A percentile compares a stretch with the other conserved stretches of the same genome.
phyloP scores from a whole-genome alignment of 2,113 vertebrate genomes.

The Lates calcarifer region DNA sequence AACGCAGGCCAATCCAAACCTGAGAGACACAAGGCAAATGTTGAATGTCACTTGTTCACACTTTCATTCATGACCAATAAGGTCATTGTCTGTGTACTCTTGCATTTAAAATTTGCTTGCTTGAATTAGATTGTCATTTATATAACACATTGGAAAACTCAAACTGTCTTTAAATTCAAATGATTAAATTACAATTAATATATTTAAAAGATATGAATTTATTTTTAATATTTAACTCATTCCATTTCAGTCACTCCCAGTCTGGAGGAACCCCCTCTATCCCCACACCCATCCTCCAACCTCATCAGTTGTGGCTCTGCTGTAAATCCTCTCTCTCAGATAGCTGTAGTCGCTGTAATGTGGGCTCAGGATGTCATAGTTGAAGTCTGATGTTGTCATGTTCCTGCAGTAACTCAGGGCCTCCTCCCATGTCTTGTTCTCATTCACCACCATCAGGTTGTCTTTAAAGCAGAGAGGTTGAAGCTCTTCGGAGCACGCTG shows the following conservation, averaged over 20 bases:
- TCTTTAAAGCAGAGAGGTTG: not conserved
- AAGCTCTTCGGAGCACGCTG: not conserved
- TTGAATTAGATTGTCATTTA: not conserved
- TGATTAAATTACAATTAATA: too few relatives aligned
- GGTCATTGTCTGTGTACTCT: not conserved
- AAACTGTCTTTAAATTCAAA: too few relatives aligned
- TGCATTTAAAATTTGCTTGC: not conserved
- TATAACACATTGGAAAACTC: too few relatives aligned
- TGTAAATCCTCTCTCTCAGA: constrained; percentile 40
- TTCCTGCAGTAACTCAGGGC: constrained; percentile 48
- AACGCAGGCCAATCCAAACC: constrained; percentile 58
- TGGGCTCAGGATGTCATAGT: constrained; percentile 31
- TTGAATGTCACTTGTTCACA: not conserved
- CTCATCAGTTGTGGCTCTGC: constrained; percentile 35
- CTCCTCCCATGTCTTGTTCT: constrained; percentile 67
- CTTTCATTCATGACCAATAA: not conserved
- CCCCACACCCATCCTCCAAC: constrained; percentile 17
- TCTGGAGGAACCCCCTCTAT: not conserved
- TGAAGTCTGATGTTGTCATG: not conserved
- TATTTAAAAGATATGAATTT: too few relatives aligned
- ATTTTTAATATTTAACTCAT: too few relatives aligned
- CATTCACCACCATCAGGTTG: constrained; percentile 54
- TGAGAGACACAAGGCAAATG: constrained; percentile 16
- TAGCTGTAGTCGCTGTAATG: not conserved
- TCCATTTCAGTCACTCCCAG: too few relatives aligned